Evolutionary conservation across 2,797 vertebrate genomes (phyloP), one percentile per base, ranked within the genome.

Genomic region (Channallabes apus): DNA sequence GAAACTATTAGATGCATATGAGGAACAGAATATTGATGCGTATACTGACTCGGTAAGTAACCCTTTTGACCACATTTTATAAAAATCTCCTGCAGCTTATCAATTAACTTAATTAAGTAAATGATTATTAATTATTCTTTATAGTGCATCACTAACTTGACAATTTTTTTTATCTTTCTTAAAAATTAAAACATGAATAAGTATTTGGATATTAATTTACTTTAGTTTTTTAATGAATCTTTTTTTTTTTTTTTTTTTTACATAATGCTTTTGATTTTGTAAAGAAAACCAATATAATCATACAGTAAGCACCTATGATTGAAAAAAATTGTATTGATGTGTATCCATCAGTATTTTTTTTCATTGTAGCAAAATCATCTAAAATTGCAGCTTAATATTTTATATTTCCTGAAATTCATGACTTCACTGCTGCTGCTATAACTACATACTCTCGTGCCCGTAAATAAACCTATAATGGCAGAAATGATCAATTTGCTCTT

Each of bases 1-100:
- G 97, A 98, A 98, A 93, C 93, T 99, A 88, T 90, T 98, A 79
- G 96, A 98, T 24, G 97, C 97, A 24, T 96, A 90, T 9, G 97
- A 98, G 88, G 97, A 99, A 83, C 97, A 98, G 93, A 98, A 98
- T 0, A 89, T 97, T 82, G 97, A 98, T 0, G 94, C 93, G 58
- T 98, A 96, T 81, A 99, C 97, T 1, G 97, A 98, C 24, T 92
- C 96, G 24, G 97, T 98, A 91, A 94, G 96, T 93, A 3, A 8
- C 32, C 5, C 2, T 11, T 18, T 24, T 64, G 8, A 35, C 11
- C n/a, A 6, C 58, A 1, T 81, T 75, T 32, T 32, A 51, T 51
- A 11, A 58, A 75, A 27, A n/a, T 32, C 54, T 35, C 62, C 12
- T 32, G 29, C 9, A 7, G 27, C 9, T 67, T 4, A 5, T 38